Evolutionary conservation across 2,888 invertebrate genomes (phyloP).

Genomic region (Leptinotarsa peninsularis): DNA sequence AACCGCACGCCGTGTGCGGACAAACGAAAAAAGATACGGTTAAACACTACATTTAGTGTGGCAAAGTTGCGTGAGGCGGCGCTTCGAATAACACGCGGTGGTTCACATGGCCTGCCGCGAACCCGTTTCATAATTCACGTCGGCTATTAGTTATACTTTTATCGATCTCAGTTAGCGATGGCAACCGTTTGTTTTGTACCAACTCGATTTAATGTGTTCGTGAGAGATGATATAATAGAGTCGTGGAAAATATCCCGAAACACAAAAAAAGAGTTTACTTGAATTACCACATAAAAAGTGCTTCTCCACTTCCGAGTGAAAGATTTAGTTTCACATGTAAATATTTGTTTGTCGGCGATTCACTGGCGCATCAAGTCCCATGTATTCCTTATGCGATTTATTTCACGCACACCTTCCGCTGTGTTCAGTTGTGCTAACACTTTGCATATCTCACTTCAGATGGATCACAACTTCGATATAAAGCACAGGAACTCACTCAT

Average conservation of each 20-base stretch:
- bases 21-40: slow-evolving; percentile 24
- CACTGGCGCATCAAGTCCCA: too few relatives aligned
- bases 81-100: slow-evolving; percentile 51
- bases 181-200: slow-evolving; percentile 48
- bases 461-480: too few relatives aligned
- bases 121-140: slow-evolving; percentile 57
- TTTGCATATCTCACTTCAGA: too few relatives aligned
- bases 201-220: slow-evolving; percentile 11
- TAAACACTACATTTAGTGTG: slow-evolving; percentile 24
- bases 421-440: too few relatives aligned
- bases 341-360: too few relatives aligned
- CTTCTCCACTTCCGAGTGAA: too few relatives aligned
- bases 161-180: slow-evolving; percentile 51
- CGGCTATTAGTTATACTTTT: slow-evolving; percentile 55
- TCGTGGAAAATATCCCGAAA: not conserved
- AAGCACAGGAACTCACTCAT: too few relatives aligned
- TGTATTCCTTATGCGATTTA: too few relatives aligned
- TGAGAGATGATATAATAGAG: not conserved
- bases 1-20: slow-evolving; percentile 19
- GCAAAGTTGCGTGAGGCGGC: slow-evolving; percentile 51
- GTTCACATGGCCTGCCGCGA: slow-evolving; percentile 55
- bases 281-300: too few relatives aligned
- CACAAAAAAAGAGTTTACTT: too few relatives aligned
- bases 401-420: too few relatives aligned
- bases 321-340: too few relatives aligned